Evolutionary conservation across 1,140 invertebrate species (phyloP).

Genomic region (Cotesia glomerata): DNA sequence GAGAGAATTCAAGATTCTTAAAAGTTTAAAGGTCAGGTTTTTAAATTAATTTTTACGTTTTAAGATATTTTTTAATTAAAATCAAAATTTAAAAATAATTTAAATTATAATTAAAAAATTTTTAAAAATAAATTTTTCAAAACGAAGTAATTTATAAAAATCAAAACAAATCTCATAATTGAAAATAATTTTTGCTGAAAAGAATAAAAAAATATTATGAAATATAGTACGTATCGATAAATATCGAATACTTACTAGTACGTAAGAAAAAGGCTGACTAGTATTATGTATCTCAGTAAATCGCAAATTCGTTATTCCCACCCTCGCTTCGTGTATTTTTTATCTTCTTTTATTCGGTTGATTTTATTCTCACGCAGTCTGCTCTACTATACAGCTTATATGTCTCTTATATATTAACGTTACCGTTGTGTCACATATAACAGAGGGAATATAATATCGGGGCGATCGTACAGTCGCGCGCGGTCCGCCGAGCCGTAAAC

Average conservation of each 20-base stretch:
- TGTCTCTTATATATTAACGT: conserved; percentile 2
- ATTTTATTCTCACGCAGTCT: background rate
- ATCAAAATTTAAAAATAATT: background rate
- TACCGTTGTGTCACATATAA: conserved; percentile 32
- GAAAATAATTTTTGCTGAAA: background rate
- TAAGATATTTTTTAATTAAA: background rate
- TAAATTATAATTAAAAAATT: too few species aligned
- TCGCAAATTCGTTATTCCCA: conserved; percentile 1
- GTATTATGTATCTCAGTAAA: background rate
- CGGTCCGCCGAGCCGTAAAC: conserved; percentile 50
- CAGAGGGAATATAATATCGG: conserved; percentile 26
- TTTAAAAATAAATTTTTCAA: background rate
- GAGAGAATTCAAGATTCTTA: background rate
- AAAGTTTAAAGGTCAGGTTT: background rate
- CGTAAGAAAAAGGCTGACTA: background rate
- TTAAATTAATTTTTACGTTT: background rate
- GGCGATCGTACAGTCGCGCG: conserved; percentile 47
- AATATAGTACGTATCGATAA: background rate
- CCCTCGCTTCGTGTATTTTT: background rate
- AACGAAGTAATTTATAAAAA: background rate
- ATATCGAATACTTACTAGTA: background rate
- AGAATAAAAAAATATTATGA: background rate
- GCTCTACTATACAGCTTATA: background rate
- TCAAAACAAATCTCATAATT: background rate
- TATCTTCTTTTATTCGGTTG: background rate